phyloP scores from a whole-genome alignment of 2,797 vertebrate species.

The Numenius phaeopus region DNA sequence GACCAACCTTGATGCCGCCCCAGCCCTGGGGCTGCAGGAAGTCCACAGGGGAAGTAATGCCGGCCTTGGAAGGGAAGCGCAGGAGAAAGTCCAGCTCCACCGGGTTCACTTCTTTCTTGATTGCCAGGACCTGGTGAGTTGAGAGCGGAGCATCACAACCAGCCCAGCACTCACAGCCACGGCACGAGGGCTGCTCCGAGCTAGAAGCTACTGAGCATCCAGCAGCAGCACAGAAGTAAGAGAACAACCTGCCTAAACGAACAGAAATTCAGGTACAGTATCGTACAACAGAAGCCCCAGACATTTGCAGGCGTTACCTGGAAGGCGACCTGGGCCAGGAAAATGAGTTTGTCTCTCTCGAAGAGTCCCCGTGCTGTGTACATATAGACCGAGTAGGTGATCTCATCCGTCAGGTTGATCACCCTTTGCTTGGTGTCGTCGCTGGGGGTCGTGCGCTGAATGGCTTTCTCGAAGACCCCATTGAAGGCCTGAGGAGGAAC shows the following conservation, averaged over 20 bases:
- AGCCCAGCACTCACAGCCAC: accelerated
- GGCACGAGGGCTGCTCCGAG: accelerated
- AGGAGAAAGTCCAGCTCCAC: slow-evolving; percentile 80
- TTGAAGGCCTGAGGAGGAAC: slow-evolving; percentile 75
- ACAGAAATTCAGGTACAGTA: accelerated
- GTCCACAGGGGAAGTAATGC: slow-evolving; percentile 70
- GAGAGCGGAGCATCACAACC: accelerated
- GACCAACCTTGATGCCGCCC: slow-evolving; percentile 82
- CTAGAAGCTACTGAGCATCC: not conserved
- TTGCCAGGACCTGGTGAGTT: slow-evolving; percentile 65
- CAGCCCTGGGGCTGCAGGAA: slow-evolving; percentile 79
- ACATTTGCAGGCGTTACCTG: slow-evolving; percentile 63
- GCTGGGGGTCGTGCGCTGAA: slow-evolving; percentile 21
- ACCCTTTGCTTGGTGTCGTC: slow-evolving; percentile 70
- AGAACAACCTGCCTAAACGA: not conserved
- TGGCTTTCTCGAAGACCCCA: slow-evolving; percentile 79
- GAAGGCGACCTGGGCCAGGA: slow-evolving; percentile 81
- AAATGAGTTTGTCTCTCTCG: slow-evolving; percentile 83
- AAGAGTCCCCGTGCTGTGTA: slow-evolving; percentile 80
- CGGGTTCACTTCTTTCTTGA: slow-evolving; percentile 78
- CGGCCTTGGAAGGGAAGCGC: slow-evolving; percentile 78
- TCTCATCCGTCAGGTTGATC: slow-evolving; percentile 77
- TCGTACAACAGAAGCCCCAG: not conserved
- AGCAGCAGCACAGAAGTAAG: not conserved
- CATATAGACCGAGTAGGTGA: slow-evolving; percentile 77